Evolutionary conservation across 2,113 vertebrate species (phyloP), one percentile per base, ranked within the genome.

Genomic region (Orthonyx spaldingii): DNA sequence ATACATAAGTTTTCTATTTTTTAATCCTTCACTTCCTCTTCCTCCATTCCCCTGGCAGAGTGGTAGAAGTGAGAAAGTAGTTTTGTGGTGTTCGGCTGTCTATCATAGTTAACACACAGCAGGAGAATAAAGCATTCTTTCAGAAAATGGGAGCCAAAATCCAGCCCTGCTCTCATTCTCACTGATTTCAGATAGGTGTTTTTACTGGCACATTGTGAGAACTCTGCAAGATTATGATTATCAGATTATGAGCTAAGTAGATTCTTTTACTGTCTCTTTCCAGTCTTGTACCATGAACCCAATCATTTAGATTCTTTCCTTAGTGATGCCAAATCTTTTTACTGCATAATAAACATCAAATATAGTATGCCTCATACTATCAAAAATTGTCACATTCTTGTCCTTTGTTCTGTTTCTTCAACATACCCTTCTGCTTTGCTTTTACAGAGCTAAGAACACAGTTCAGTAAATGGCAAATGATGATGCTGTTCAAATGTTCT

Each of bases 371-470:
- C 46, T 94, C 57, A 86, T 70, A 27, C 17, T 65, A 93, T 69
- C 50, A 89, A 64, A 97, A 97, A 60, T 89, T 61, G 63, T 57
- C 66, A 76, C 21, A 18, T 96, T 92, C 85, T 65, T 96, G 30
- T 95, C 39, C 90, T 93, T 97, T 97, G n/a, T 95, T 95, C 46
- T 87, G 33, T 89, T 97, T 91, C 80, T 92, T 87, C n/a, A 95
- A 94, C 2, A 5, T 74, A 90, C 50, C 19, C 53, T 71, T 93
- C 87, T 74, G 18, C 74, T 97, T 93, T 88, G n/a, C 57, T 91
- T 70, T 89, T 90, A 87, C 60, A 96, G 46, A 91, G 30, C 66
- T 90, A 94, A 96, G 96, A 90, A 32, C 68, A 1, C 20, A 83
- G 41, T 63, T 71, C 59, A 89, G 60, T 92, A 85, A 94, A 96